Base-by-base conservation (phyloP, 35 echinoderm and acorn worm genomes). In the Acanthaster planci region DNA sequence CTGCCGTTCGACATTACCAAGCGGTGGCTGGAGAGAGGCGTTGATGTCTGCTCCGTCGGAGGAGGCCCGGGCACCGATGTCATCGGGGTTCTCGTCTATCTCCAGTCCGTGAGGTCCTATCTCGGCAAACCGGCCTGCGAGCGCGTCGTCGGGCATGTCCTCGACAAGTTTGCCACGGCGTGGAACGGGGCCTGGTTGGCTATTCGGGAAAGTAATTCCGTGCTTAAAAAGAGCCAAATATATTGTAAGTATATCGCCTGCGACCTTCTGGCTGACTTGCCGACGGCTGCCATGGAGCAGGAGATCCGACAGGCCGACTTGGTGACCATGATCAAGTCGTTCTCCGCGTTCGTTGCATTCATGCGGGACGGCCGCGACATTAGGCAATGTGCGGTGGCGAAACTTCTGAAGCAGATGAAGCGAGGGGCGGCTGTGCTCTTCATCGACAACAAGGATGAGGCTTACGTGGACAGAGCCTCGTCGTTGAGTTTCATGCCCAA, bases 321-420 rank as follows among this genome's bases (percentile, higher is more conserved):
- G 64, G 64, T 72, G 26, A 72, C 64, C 7, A 72, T 72, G 64
- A 29, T 72, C 15, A 72, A 72, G 64, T 21, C 64, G 30, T 34
- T 72, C 26, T 72, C 64, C 34, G 64, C 64, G 7, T 72, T 72
- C 34, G 10, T 31, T 14, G 34, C 26, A 0, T 72, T 72, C 64
- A 26, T 72, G 26, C 22, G 34, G 23, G 64, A 72, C 26, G 64
- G 64, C 1, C 64, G 64, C 64, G 64, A 72, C 7, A 72, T 72
- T 34, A 21, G 64, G 64, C 64, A 72, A 6, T 72, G 64, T 8
- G 64, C 64, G 26, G 64, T 72, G 26, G 14, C 64, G 10, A 72
- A 72, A 72, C 64, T 72, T 72, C 64, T 72, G 21, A 72, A 5
- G 64, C 64, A 72, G 64, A 19, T 72, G 19, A 72, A 30, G 64